These are phyloP conservation scores for Heteromormyrus szaboi DNA, from an alignment of 2,797 vertebrate genomes.

Conservation along the genomic window DNA sequence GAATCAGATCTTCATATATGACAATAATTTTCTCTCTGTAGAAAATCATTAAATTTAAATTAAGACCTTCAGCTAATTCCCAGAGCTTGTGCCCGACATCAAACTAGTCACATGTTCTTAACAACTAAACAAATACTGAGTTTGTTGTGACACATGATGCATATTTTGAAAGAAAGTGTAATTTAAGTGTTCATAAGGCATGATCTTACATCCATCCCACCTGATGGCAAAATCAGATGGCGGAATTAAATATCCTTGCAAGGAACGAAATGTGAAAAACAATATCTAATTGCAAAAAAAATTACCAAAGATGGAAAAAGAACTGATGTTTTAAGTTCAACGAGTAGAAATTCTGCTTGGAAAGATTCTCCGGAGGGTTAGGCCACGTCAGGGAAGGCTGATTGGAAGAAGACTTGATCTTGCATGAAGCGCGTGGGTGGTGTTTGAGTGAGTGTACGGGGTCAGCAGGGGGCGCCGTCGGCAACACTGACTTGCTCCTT, in stretches of 20 bases:
- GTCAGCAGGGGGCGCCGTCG: not conserved
- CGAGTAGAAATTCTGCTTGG: not conserved
- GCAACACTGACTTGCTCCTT: not conserved
- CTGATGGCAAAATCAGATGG: not conserved
- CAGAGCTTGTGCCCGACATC: not conserved
- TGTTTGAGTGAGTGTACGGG: not conserved
- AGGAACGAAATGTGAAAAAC: not conserved
- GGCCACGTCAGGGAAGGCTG: not conserved
- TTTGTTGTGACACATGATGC: not conserved
- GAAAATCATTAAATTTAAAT: not conserved
- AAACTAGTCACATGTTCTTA: not conserved
- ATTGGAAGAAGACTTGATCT: conserved; percentile 1
- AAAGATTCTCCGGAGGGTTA: not conserved
- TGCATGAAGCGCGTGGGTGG: conserved; percentile 2
- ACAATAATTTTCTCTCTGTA: not conserved
- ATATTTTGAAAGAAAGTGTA: not conserved
- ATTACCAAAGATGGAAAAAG: not conserved
- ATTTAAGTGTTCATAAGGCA: not conserved
- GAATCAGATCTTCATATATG: not conserved
- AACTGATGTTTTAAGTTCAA: not conserved
- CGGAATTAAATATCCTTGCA: not conserved
- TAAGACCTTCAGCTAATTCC: not conserved
- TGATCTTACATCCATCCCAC: not conserved
- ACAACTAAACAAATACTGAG: not conserved
- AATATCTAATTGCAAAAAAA: not conserved